A percentile compares a stretch with the other conserved stretches of the same genome.
Evolutionary conservation across 2,888 invertebrate genomes (phyloP).

Genomic region (Chouioia cunea): DNA sequence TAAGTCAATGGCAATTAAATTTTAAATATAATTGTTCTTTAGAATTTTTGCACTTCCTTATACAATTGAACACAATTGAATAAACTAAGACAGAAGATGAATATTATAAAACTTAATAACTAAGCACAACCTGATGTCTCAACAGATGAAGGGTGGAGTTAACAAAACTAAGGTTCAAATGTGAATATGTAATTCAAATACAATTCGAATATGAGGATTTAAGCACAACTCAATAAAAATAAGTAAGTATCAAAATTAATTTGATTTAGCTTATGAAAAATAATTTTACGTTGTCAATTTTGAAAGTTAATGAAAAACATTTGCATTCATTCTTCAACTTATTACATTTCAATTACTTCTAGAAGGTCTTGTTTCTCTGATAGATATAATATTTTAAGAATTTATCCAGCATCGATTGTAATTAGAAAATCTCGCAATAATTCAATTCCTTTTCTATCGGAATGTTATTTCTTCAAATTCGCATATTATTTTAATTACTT

Average conservation of each 20-base stretch:
- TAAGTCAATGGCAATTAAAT: too few relatives aligned
- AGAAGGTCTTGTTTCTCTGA: conserved; percentile 44
- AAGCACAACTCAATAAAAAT: conserved; percentile 12
- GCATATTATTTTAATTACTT: conserved; percentile 30
- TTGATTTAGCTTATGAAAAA: conserved; percentile 46
- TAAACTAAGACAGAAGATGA: conserved; percentile 39
- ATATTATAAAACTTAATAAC: conserved; percentile 45
- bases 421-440: conserved; percentile 44
- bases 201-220: conserved; percentile 39
- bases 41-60: conserved; percentile 30
- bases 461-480: conserved; percentile 47
- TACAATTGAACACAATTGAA: conserved; percentile 40
- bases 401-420: conserved; percentile 45
- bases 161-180: conserved; percentile 41
- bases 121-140: conserved; percentile 45
- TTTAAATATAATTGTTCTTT: conserved; percentile 29
- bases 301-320: conserved; percentile 44
- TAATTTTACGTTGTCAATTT: conserved; percentile 46
- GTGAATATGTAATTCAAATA: conserved; percentile 40
- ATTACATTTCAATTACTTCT: conserved; percentile 32
- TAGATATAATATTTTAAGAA: conserved; percentile 42
- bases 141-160: conserved; percentile 42
- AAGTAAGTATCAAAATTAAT: background rate
- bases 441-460: conserved; percentile 46
- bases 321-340: conserved; percentile 37